Percentiles rank a stretch among this genome's conserved stretches.
phyloP scores from a whole-genome alignment of 2,888 invertebrate species.

The Stomorhina lunata region DNA sequence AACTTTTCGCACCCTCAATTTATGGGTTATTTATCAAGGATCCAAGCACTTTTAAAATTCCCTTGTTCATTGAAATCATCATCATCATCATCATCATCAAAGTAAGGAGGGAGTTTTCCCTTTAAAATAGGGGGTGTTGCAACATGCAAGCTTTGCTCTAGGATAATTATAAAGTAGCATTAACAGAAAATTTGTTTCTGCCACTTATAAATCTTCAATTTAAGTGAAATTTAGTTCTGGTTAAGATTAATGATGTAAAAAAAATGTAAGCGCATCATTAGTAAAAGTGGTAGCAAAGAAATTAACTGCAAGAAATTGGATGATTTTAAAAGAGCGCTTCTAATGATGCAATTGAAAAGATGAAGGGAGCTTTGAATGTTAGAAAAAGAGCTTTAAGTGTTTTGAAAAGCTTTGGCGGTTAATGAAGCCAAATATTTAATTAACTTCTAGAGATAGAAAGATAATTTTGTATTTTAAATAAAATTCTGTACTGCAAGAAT shows the following conservation, averaged over 20 bases:
- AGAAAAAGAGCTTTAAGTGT: slow-evolving; percentile 6
- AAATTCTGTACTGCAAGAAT: too few relatives aligned
- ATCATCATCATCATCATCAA: too few relatives aligned
- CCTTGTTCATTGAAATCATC: too few relatives aligned
- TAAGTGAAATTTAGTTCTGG: slow-evolving; percentile 11
- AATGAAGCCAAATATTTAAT: background rate
- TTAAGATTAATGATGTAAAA: slow-evolving; percentile 64
- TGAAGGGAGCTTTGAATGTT: slow-evolving; percentile 4
- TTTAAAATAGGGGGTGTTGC: too few relatives aligned
- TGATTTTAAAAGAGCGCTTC: background rate
- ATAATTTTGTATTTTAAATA: background rate
- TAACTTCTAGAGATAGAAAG: background rate
- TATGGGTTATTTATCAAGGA: too few relatives aligned
- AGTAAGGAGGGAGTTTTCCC: too few relatives aligned
- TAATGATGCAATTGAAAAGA: slow-evolving; percentile 4
- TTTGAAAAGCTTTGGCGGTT: background rate
- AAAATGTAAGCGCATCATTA: slow-evolving; percentile 66
- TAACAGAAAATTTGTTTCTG: slow-evolving; percentile 6
- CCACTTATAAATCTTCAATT: background rate
- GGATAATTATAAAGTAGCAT: slow-evolving; percentile 25
- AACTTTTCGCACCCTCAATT: too few relatives aligned
- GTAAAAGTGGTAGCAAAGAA: slow-evolving; percentile 61
- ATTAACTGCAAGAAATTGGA: slow-evolving; percentile 56
- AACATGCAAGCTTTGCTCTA: background rate
- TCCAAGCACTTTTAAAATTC: too few relatives aligned